A percentile compares a stretch with the other conserved stretches of the same genome.
Evolutionary conservation across 1,140 invertebrate species (phyloP).

Genomic region (Orchestia grillus): DNA sequence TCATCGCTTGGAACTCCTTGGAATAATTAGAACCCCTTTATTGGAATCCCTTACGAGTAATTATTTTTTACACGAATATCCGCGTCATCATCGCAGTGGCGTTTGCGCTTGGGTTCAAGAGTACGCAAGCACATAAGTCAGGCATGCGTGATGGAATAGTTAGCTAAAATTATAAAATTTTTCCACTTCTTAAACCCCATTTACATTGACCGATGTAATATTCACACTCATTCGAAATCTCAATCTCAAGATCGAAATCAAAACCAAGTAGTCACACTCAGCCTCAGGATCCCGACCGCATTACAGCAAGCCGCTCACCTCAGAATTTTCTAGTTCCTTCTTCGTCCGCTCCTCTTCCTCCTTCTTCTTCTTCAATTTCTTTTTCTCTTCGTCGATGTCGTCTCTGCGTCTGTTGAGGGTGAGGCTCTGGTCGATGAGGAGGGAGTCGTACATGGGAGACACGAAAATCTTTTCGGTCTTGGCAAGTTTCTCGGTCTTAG

Average conservation of each 20-base stretch:
- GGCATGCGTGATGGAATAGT: background rate
- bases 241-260: no score
- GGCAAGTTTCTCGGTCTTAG: slow-evolving; percentile 95
- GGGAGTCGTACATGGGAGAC: slow-evolving; percentile 91
- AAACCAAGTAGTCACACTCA: no score
- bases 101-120: background rate
- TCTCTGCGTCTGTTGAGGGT: slow-evolving; percentile 93
- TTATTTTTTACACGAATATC: no score
- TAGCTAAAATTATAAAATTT: background rate
- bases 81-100: background rate
- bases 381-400: slow-evolving; percentile 87
- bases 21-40: no score
- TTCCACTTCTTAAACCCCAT: background rate
- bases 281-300: no score
- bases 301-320: background rate
- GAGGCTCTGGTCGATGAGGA: slow-evolving; percentile 96
- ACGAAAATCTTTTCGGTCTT: slow-evolving; percentile 96
- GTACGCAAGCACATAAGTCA: background rate
- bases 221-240: no score
- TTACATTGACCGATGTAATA: no score
- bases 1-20: no score
- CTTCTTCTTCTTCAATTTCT: background rate
- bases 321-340: background rate
- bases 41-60: no score
- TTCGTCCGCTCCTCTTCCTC: background rate